Conservation (phyloP, 2,797 vertebrate genomes). For the Notolabrus celidotus region DNA sequence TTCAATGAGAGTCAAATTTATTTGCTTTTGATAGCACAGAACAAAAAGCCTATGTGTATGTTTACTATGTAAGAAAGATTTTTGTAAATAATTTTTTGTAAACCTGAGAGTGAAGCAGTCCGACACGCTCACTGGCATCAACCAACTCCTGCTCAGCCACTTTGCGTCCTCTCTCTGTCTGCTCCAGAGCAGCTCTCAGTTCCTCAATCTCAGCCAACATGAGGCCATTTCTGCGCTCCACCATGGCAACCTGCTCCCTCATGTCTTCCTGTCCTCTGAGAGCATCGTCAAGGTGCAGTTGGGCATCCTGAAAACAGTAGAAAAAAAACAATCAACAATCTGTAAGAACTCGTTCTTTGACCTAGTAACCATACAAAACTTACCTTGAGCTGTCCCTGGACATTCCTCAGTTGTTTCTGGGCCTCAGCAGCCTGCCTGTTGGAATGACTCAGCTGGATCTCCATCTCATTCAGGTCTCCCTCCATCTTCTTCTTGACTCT, state of each 20-base stretch:
- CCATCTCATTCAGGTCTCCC: slow-evolving; percentile 90
- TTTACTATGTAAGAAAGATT: no score
- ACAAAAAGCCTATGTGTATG: no score
- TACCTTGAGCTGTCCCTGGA: slow-evolving; percentile 92
- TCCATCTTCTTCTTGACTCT: slow-evolving; percentile 95
- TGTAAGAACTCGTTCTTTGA: background rate
- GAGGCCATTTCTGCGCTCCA: slow-evolving; percentile 89
- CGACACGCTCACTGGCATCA: slow-evolving; percentile 87
- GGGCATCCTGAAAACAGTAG: slow-evolving; percentile 82
- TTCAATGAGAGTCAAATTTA: background rate
- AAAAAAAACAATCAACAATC: background rate
- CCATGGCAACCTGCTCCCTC: slow-evolving; percentile 90
- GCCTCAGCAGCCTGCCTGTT: slow-evolving; percentile 88
- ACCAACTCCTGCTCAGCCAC: slow-evolving; percentile 90
- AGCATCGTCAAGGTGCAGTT: slow-evolving; percentile 90
- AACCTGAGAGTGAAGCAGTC: slow-evolving; percentile 85
- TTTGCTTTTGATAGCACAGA: no score
- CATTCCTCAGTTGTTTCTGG: slow-evolving; percentile 89
- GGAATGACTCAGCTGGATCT: slow-evolving; percentile 90
- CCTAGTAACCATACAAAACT: background rate
- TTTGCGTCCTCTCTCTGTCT: slow-evolving; percentile 87
- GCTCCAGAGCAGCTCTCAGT: slow-evolving; percentile 87
- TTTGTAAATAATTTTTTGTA: background rate
- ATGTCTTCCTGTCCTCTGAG: slow-evolving; percentile 88
- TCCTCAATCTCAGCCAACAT: slow-evolving; percentile 91